Conservation (phyloP, 2,888 invertebrate species). For the Scaptomyza cyrtandrae region DNA sequence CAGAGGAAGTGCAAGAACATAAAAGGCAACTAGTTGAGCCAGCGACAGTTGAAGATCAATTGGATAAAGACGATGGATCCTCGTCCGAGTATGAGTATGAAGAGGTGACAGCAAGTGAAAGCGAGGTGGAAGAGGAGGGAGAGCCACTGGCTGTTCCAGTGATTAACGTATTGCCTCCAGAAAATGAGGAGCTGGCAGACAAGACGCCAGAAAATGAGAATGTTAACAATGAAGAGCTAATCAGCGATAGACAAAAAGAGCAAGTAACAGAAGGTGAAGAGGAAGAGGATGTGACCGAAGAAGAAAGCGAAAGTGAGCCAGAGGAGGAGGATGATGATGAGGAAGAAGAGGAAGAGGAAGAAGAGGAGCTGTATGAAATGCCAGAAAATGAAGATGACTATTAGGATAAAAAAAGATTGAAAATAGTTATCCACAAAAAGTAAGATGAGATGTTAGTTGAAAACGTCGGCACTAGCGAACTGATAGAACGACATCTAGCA, state of each 20-base stretch:
- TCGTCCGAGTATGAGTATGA: conserved; percentile 61
- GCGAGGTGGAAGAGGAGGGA: conserved; percentile 36
- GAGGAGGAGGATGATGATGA: conserved; percentile 31
- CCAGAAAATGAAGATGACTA: conserved; percentile 13
- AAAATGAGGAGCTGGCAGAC: conserved; percentile 37
- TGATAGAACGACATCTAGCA: too few relatives aligned
- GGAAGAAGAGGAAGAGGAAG: conserved; percentile 35
- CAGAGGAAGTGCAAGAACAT: neutral
- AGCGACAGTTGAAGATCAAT: neutral
- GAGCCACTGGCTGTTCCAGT: conserved; percentile 33
- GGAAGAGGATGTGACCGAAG: conserved; percentile 47
- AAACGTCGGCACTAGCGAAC: neutral
- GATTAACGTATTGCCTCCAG: conserved; percentile 62
- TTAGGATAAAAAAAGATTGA: conserved; percentile 15
- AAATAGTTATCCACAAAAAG: neutral
- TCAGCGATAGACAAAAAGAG: conserved; percentile 36
- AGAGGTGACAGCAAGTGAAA: conserved; percentile 64
- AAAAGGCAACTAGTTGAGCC: conserved; percentile 7
- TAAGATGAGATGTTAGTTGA: too few relatives aligned
- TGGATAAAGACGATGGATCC: conserved; percentile 20
- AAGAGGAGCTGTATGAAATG: conserved; percentile 46
- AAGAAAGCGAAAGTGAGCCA: conserved; percentile 15
- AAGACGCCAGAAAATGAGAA: conserved; percentile 38
- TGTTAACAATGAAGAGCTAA: conserved; percentile 19
- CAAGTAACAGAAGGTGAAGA: conserved; percentile 25